Evolutionary conservation across 2,113 vertebrate species (phyloP).

Genomic region (Mastomys coucha): DNA sequence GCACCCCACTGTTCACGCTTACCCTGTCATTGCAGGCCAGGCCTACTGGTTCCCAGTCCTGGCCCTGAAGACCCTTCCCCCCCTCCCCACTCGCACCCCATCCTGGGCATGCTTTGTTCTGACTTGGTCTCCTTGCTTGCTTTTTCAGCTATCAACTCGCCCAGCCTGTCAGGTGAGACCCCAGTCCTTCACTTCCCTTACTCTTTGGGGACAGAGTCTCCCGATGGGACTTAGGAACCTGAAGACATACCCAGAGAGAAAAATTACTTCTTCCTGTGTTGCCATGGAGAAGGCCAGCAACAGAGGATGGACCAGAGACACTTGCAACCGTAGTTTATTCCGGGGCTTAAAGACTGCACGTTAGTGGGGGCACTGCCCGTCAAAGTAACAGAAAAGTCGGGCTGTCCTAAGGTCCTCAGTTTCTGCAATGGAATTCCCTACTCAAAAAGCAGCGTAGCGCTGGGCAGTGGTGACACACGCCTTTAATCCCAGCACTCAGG

Average conservation of each 20-base stretch:
- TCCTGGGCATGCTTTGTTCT: constrained; percentile 19
- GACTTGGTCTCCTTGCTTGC: constrained; percentile 68
- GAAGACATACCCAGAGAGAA: neutral
- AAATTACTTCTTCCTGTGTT: neutral
- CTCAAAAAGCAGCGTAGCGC: neutral
- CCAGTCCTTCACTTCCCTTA: neutral
- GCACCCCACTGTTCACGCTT: neutral
- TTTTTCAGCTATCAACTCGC: constrained; percentile 81
- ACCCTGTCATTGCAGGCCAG: neutral
- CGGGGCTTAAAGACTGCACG: neutral
- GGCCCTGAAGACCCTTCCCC: neutral
- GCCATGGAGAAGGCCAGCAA: neutral
- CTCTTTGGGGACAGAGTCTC: neutral
- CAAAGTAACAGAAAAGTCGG: neutral
- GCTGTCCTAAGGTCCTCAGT: neutral
- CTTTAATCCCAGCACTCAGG: too few species aligned
- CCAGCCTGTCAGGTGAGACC: constrained; percentile 79
- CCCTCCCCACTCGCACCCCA: neutral
- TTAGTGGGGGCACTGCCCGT: neutral
- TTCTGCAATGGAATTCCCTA: neutral
- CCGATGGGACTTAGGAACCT: neutral
- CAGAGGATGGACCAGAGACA: neutral
- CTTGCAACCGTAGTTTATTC: neutral
- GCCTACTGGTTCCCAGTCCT: neutral
- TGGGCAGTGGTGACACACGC: too few species aligned